Base-by-base conservation (phyloP, 2,888 invertebrate genomes). In the Cerceris rybyensis region DNA sequence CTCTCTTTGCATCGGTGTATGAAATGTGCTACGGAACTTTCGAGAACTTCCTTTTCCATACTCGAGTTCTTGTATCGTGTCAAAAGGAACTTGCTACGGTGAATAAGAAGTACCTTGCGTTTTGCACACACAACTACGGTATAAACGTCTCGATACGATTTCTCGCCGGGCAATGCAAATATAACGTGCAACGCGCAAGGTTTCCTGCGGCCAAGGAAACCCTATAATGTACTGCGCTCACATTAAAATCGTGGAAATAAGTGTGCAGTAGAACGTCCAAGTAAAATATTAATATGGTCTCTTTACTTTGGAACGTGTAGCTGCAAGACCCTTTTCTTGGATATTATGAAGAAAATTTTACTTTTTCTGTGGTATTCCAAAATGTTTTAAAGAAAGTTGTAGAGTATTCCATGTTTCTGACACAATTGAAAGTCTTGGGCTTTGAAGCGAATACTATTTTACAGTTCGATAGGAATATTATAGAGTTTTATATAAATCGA, bases 41-140 rank as follows among this genome's bases (percentile, higher is more conserved):
- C 46, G 41, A 63, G 57, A 63, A 17, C 61, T 57, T 74, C 70
- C 64, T 49, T 55, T 49, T 13, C 11, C 16, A 65, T 58, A 42
- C 52, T 41, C 63, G 71, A 71, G 43, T 69, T 67, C 70, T 66
- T 16, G 57, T n/a, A 28, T 57, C 28, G 42, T 58, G 74, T 73
- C 65, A 41, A 58, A 75, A 39, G 57, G 50, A 75, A 67, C 58
- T 28, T 28, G 60, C 58, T 67, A 65, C 61, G 64, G 69, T 71
- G 71, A 73, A 76, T 77, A 66, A 75, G 72, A 74, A 83, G 79
- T 72, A 39, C 66, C 16, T 60, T 11, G 60, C 41, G 63, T 65
- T 78, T 66, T 60, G 49, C 43, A 41, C 28, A 55, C 49, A 42
- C 42, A 41, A 42, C 67, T 8, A 14, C 17, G 50, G 41, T 61